Evolutionary conservation across 2,113 vertebrate species (phyloP).

Genomic region (Sebastes fasciatus): DNA sequence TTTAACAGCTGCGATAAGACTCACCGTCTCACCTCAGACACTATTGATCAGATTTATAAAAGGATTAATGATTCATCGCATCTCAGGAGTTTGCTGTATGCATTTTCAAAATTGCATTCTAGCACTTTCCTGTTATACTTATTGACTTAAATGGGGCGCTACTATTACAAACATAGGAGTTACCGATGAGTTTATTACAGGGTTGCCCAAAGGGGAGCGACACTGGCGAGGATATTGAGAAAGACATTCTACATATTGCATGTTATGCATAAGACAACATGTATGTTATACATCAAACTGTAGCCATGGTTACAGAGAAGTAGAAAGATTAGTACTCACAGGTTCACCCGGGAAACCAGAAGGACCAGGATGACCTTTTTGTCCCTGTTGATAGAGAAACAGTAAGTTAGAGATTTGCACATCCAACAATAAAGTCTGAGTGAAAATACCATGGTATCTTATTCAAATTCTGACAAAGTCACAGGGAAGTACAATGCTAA

Average conservation of each 20-base stretch:
- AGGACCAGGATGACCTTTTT: slow-evolving; percentile 92
- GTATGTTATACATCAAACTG: background rate
- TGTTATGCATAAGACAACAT: background rate
- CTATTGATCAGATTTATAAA: background rate
- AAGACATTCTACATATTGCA: background rate
- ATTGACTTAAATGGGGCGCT: background rate
- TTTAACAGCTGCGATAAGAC: background rate
- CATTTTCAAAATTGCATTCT: background rate
- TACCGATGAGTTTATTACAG: background rate
- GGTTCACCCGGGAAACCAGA: slow-evolving; percentile 92
- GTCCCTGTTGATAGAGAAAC: slow-evolving; percentile 85
- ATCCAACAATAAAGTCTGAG: background rate
- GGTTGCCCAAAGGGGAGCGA: background rate
- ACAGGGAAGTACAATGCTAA: background rate
- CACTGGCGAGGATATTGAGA: background rate
- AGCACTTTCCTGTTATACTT: background rate
- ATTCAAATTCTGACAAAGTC: slow-evolving; percentile 17
- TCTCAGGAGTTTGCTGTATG: background rate
- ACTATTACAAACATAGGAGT: background rate
- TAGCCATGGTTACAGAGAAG: background rate
- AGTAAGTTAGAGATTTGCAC: background rate
- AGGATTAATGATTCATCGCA: background rate
- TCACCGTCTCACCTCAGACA: background rate
- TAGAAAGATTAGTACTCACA: slow-evolving; percentile 84
- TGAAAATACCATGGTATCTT: background rate